phyloP scores from a whole-genome alignment of 2,888 invertebrate genomes.

The Callosobruchus maculatus region DNA sequence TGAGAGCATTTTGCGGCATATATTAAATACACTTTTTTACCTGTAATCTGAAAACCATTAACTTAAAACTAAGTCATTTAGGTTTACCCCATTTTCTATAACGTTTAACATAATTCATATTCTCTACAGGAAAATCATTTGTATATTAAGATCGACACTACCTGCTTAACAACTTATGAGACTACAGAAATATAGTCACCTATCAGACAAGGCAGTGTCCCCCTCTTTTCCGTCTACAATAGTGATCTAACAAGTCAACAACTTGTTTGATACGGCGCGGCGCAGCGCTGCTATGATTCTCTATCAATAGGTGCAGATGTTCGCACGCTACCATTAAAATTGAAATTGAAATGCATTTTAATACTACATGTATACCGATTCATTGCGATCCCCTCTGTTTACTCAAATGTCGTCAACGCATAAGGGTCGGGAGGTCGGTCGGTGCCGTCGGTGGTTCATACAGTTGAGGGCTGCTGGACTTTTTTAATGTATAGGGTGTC shows the following conservation, averaged over 20 bases:
- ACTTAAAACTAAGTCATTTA: no score
- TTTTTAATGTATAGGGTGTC: background rate
- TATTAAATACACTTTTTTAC: no score
- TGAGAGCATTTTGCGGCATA: no score
- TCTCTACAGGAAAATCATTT: no score
- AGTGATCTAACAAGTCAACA: slow-evolving; percentile 33
- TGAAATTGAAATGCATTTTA: slow-evolving; percentile 32
- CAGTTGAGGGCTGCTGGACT: background rate
- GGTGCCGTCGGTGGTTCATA: background rate
- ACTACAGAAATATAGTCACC: no score
- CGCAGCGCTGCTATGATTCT: no score
- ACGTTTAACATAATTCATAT: no score
- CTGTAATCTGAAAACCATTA: no score
- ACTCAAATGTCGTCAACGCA: slow-evolving; percentile 3
- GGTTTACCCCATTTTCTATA: no score
- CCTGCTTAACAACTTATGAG: no score
- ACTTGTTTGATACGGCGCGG: slow-evolving; percentile 24
- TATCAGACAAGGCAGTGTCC: background rate
- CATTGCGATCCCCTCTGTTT: slow-evolving; percentile 13
- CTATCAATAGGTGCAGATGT: slow-evolving; percentile 34
- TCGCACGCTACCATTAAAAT: slow-evolving; percentile 32
- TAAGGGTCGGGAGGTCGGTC: background rate
- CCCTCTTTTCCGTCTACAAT: background rate
- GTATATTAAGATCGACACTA: no score
- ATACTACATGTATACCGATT: slow-evolving; percentile 11